Evolutionary conservation across 2,888 invertebrate genomes (phyloP), one percentile per base, ranked within the genome.

Genomic region (Criorhina ranunculi): DNA sequence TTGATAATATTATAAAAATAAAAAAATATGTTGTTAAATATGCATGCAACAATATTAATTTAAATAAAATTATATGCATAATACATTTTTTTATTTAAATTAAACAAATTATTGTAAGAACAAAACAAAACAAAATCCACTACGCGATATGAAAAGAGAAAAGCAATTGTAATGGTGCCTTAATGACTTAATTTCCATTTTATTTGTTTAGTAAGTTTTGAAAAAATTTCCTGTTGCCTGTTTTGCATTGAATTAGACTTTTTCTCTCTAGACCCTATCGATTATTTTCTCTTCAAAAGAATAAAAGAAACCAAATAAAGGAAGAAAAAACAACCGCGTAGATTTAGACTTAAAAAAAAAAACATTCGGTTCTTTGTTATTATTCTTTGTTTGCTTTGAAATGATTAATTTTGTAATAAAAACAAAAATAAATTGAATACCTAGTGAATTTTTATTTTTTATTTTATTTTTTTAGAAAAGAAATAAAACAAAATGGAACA

Each of bases 131-230:
- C 64, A 81, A 42, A 66, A 80, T 53, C 72, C 73, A 85, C 85
- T 86, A 86, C 85, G 78, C 86, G 76, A 72, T 80, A 86, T 78
- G 55, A 66, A 79, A 81, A 82, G 80, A 81, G 78, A 90, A 91
- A 91, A 91, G 91, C 91, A 91, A 91, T 91, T 91, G 91, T 90
- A 90, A 91, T 90, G 91, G 91, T 91, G 91, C 91, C 91, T 91
- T 91, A 91, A 91, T 90, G 90, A 90, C 90, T 89, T 90, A 88
- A 88, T 90, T 90, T 89, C 87, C 72, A 80, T 67, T 62, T 59
- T 49, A 57, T 40, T 70, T 82, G 12, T 57, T 35, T 66, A 29
- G 29, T 53, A 17, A 31, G 42, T 35, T 72, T 24, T 55, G n/a
- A 37, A 37, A n/a, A n/a, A 57, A 62, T 57, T 69, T 31, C 9